A percentile compares a stretch with the other conserved stretches of the same genome.
Conservation (phyloP, 2,888 invertebrate species). For the Drosophila leonis region DNA sequence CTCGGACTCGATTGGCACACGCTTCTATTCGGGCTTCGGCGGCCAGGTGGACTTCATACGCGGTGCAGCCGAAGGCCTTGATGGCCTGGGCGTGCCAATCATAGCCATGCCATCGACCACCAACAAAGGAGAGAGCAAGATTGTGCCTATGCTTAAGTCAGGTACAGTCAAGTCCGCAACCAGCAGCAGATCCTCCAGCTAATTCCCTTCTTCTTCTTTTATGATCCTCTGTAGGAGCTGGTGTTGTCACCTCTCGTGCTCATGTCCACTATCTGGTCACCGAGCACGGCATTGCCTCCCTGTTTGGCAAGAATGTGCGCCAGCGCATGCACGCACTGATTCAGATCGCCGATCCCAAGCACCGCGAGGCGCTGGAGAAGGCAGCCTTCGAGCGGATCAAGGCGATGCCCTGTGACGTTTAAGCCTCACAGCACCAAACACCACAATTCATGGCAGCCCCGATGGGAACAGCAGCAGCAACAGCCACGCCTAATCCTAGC, state of each 20-base stretch:
- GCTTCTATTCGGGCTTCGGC: slow-evolving; percentile 92
- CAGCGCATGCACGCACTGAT: slow-evolving; percentile 96
- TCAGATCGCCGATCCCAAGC: slow-evolving; percentile 95
- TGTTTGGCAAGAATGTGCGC: slow-evolving; percentile 95
- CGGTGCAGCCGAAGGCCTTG: slow-evolving; percentile 93
- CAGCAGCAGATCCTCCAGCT: not conserved
- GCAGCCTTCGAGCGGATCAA: slow-evolving; percentile 94
- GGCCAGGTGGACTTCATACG: slow-evolving; percentile 98
- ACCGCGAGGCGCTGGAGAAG: slow-evolving; percentile 93
- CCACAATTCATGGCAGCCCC: not conserved
- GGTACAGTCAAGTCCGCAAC: slow-evolving; percentile 86
- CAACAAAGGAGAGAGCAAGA: slow-evolving; percentile 93
- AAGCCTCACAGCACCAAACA: not conserved
- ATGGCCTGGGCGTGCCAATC: slow-evolving; percentile 96
- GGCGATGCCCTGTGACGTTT: slow-evolving; percentile 88
- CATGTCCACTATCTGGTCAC: slow-evolving; percentile 98
- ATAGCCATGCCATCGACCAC: slow-evolving; percentile 94
- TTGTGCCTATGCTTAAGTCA: slow-evolving; percentile 91
- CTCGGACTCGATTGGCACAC: slow-evolving; percentile 95
- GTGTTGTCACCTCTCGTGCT: slow-evolving; percentile 96
- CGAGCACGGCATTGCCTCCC: slow-evolving; percentile 94
- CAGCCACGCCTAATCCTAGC: not conserved
- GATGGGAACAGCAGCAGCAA: not conserved
- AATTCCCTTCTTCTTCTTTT: slow-evolving; percentile 16
- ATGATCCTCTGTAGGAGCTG: too few species aligned